Conservation (phyloP, 2,888 invertebrate species). For the Melinaea marsaeus region DNA sequence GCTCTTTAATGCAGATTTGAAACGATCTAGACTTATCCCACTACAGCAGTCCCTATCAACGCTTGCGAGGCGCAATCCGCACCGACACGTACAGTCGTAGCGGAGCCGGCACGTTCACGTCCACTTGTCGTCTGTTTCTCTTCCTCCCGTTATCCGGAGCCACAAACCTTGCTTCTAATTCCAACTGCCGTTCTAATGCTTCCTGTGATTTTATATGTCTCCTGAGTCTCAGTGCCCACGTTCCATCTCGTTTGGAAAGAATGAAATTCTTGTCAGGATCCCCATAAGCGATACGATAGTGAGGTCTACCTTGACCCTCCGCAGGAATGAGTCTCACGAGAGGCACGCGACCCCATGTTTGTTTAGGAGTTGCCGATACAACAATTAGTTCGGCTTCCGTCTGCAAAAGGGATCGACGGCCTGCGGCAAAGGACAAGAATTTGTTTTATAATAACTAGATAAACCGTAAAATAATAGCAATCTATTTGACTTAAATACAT, state of each 20-base stretch:
- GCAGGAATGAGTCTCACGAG: constrained; percentile 62
- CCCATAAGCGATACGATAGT: constrained; percentile 65
- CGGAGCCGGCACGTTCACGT: constrained; percentile 47
- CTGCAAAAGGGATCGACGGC: constrained; percentile 61
- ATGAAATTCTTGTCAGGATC: constrained; percentile 53
- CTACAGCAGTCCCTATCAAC: constrained; percentile 33
- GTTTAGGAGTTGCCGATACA: constrained; percentile 49
- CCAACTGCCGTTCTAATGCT: constrained; percentile 53
- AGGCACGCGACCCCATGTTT: constrained; percentile 66
- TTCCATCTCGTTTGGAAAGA: constrained; percentile 59
- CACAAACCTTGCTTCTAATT: constrained; percentile 65
- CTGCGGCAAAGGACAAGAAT: constrained; percentile 35
- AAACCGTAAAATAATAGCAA: no score
- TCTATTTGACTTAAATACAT: constrained; percentile 35
- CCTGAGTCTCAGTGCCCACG: constrained; percentile 60
- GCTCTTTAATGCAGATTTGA: neutral
- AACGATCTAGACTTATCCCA: constrained; percentile 14
- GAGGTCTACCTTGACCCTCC: constrained; percentile 52
- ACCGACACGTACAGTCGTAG: constrained; percentile 64
- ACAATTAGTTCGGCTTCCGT: constrained; percentile 63
- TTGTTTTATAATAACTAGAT: neutral
- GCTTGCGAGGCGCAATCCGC: constrained; percentile 45
- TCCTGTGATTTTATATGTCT: constrained; percentile 48
- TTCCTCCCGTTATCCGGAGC: constrained; percentile 34
- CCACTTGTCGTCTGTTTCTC: constrained; percentile 41